Conservation (phyloP, 2,888 invertebrate genomes). For the Dasypogon diadema region DNA sequence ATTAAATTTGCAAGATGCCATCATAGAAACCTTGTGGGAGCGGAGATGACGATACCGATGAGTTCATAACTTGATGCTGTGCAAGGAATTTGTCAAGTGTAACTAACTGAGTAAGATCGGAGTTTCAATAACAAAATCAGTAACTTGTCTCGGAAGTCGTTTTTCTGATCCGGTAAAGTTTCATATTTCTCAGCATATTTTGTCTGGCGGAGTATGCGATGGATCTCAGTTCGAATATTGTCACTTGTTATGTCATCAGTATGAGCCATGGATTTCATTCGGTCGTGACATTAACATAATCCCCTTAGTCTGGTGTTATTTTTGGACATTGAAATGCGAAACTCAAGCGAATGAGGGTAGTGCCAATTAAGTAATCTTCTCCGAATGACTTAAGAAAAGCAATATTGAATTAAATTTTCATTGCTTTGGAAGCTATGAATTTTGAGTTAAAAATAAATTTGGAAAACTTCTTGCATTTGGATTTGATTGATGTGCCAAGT, state of each 20-base stretch:
- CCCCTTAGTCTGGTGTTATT: no score
- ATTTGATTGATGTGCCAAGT: no score
- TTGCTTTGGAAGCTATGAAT: no score
- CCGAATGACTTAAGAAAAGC: no score
- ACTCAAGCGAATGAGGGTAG: no score
- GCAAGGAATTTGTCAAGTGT: slow-evolving; percentile 27
- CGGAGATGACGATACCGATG: slow-evolving; percentile 20
- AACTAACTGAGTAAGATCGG: slow-evolving; percentile 24
- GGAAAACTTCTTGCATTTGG: no score
- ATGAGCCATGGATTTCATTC: not conserved
- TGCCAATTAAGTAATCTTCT: no score
- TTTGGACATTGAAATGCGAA: no score
- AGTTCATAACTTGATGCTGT: slow-evolving; percentile 25
- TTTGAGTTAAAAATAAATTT: no score
- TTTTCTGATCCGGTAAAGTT: not conserved
- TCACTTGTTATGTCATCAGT: not conserved
- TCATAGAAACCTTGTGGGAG: slow-evolving; percentile 15
- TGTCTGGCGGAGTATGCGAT: not conserved
- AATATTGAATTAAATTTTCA: no score
- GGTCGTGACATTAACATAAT: no score
- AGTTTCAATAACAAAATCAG: slow-evolving; percentile 28
- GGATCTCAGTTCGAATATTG: no score
- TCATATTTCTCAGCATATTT: not conserved
- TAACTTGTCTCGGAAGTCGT: slow-evolving; percentile 2
- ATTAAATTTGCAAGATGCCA: slow-evolving; percentile 16